phyloP scores from a whole-genome alignment of 2,888 invertebrate species.

The Latrodectus elegans region DNA sequence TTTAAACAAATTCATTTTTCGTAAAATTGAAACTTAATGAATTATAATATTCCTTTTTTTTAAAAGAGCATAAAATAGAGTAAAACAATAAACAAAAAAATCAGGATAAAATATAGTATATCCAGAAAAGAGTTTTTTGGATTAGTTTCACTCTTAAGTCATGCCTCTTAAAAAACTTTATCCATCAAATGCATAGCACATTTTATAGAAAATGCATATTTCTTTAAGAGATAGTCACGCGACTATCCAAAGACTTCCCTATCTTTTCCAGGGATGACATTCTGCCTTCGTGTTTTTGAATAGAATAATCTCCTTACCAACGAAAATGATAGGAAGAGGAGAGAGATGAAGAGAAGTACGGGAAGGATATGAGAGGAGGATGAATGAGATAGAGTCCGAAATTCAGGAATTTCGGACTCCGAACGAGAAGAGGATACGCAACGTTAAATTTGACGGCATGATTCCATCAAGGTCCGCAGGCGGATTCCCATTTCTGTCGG shows the following conservation, averaged over 20 bases:
- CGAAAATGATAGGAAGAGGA: slow-evolving; percentile 26
- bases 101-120: too few species aligned
- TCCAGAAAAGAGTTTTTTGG: too few species aligned
- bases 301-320: slow-evolving; percentile 11
- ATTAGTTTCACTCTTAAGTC: too few species aligned
- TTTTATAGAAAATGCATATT: too few species aligned
- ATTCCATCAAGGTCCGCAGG: slow-evolving; percentile 43
- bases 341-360: slow-evolving; percentile 9
- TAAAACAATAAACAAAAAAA: too few species aligned
- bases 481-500: slow-evolving; percentile 36
- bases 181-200: too few species aligned
- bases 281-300: slow-evolving; percentile 23
- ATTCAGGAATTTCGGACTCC: slow-evolving; percentile 28
- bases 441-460: slow-evolving; percentile 56
- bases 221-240: too few species aligned
- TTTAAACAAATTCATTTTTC: too few species aligned
- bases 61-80: too few species aligned
- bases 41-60: too few species aligned
- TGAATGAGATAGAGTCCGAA: background rate
- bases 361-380: background rate
- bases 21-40: too few species aligned
- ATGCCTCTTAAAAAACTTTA: too few species aligned
- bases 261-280: background rate
- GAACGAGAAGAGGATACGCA: slow-evolving; percentile 28
- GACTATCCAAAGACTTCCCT: background rate